A percentile compares a stretch with the other conserved stretches of the same genome.
These are phyloP conservation scores for Boloria euphrosyne DNA, from an alignment of 2,888 invertebrate species.

Conservation along the genomic window DNA sequence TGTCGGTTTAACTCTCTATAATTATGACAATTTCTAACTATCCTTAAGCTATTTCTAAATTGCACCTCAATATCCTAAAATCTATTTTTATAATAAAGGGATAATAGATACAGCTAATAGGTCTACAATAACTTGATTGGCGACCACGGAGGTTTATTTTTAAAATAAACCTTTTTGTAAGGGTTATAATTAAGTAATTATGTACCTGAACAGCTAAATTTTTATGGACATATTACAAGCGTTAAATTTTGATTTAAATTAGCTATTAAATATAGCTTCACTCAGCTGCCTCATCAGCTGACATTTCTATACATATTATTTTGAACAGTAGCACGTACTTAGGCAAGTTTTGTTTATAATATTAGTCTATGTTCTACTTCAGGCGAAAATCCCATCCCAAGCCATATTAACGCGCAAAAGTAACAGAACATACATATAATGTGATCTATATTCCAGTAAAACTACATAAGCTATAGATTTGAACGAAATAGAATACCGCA, in stretches of 20 bases:
- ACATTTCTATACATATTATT: no score
- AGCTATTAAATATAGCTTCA: no score
- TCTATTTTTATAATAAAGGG: constrained; percentile 64
- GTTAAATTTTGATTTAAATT: no score
- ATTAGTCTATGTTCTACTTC: no score
- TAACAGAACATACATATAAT: background rate
- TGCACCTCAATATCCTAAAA: constrained; percentile 62
- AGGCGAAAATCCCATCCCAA: no score
- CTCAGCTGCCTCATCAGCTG: no score
- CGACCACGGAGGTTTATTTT: constrained; percentile 56
- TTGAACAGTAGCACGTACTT: no score
- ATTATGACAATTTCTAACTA: constrained; percentile 70
- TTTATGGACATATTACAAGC: no score
- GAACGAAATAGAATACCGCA: constrained; percentile 8
- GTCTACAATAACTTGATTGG: constrained; percentile 63
- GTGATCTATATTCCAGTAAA: no score
- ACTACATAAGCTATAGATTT: background rate
- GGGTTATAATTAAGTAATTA: constrained; percentile 50
- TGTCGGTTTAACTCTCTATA: constrained; percentile 66
- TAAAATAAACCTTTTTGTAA: constrained; percentile 38
- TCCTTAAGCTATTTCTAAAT: constrained; percentile 77
- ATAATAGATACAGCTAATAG: constrained; percentile 54
- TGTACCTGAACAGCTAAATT: constrained; percentile 15
- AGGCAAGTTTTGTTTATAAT: constrained; percentile 25
- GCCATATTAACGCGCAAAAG: constrained; percentile 42